Base-by-base conservation (phyloP, 1,140 invertebrate species). In the Drosophila lacertosa region DNA sequence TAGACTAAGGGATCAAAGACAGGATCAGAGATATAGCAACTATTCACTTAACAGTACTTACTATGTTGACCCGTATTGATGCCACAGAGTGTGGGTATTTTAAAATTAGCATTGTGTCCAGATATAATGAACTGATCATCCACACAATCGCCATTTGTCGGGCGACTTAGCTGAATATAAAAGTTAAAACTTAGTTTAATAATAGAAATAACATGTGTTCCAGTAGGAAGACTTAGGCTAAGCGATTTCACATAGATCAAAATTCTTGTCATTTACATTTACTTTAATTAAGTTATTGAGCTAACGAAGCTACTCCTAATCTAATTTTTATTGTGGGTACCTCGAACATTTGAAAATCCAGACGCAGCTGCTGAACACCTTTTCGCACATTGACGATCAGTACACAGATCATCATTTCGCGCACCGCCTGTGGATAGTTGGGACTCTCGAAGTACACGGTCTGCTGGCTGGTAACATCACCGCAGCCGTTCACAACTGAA, bases 61-160 rank as follows among this genome's bases (percentile, higher is more conserved):
- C 95, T 90, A 80, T 96, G 95, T 90, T 95, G 95, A 1, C 95
- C 95, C 3, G 93, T 94, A 74, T 96, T 96, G 29, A 94, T 93
- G 20, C 96, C 96, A 90, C 96, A 96, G 15, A 96, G 88, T 7
- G 94, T 92, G 0, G 95, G 96, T 20, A 96, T 92, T 4, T 93
- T 80, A 57, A 93, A 93, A 74, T 96, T 96, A 0, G 92, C 78
- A 86, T 95, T 95, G 78, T 95, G 94, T 9, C 95, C 95, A 1
- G 93, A 93, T 16, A 96, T 92, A 2, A 94, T 92, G 60, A 96
- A 94, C 60, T 94, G 93, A 84, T 96, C 95, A 6, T 93, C 92
- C 20, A 93, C 76, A 83, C 95, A 96, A 26, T 92, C 93, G 1
- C 95, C 95, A 77, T 93, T 92, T 1, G 92, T 93, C 2, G 95